Conservation (phyloP, 2,888 invertebrate species). For the Prosopocoilus inquinatus region DNA sequence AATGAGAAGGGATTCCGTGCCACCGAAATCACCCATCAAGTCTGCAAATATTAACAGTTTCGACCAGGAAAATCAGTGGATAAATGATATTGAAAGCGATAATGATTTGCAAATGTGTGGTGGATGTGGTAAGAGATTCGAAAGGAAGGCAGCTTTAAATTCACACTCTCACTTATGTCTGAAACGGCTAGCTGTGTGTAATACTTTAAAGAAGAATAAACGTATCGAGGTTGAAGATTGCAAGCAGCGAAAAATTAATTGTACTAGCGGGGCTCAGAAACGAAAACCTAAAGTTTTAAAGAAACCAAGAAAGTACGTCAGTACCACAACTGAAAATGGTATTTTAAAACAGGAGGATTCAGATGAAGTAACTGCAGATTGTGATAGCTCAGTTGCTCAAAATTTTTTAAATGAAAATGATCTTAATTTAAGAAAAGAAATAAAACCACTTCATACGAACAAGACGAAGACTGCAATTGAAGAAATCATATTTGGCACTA, state of each 20-base stretch:
- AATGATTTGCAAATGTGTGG: slow-evolving; percentile 63
- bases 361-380: too few relatives aligned
- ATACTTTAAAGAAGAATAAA: slow-evolving; percentile 30
- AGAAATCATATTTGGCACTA: neutral
- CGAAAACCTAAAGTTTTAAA: slow-evolving; percentile 7
- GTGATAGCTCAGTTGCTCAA: too few relatives aligned
- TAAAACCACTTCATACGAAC: too few relatives aligned
- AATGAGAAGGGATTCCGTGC: slow-evolving; percentile 56
- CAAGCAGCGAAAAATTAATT: slow-evolving; percentile 4
- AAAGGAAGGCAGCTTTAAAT: slow-evolving; percentile 68
- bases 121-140: slow-evolving; percentile 70
- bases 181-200: slow-evolving; percentile 54
- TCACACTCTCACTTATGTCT: slow-evolving; percentile 70
- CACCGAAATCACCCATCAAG: slow-evolving; percentile 1
- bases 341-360: too few relatives aligned
- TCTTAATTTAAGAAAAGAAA: too few relatives aligned
- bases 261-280: slow-evolving; percentile 12
- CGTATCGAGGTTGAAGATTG: slow-evolving; percentile 12
- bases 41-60: slow-evolving; percentile 32
- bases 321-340: too few relatives aligned
- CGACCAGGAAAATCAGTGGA: slow-evolving; percentile 62
- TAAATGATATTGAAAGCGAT: slow-evolving; percentile 64
- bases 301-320: slow-evolving; percentile 13
- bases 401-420: too few relatives aligned
- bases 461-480: neutral